Conservation (phyloP, 2,888 invertebrate species). For the Koerneria pararmatus region DNA sequence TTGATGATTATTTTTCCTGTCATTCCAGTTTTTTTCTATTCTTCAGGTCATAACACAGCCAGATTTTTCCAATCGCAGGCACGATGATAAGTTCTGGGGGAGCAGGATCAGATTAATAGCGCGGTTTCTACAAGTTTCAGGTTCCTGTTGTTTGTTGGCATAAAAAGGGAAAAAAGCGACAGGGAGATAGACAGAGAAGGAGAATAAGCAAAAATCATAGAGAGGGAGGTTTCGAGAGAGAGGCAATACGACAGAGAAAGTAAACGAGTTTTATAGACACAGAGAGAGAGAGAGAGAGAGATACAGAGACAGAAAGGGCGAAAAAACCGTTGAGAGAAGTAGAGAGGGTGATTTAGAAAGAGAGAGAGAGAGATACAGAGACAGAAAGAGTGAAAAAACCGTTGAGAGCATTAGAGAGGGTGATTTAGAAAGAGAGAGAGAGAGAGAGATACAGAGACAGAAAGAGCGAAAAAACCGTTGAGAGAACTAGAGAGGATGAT, state of each 20-base stretch:
- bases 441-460: conserved; percentile 10
- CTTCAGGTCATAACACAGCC: too few species aligned
- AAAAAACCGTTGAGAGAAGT: background rate
- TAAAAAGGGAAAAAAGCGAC: too few species aligned
- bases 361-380: background rate
- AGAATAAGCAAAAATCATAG: background rate
- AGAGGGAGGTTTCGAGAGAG: too few species aligned
- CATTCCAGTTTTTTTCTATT: too few species aligned
- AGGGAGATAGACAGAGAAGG: too few species aligned
- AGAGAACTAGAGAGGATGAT: conserved; percentile 14
- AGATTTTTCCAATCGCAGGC: too few species aligned
- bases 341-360: background rate
- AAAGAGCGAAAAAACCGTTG: conserved; percentile 8
- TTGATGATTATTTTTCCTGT: too few species aligned
- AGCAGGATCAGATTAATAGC: too few species aligned
- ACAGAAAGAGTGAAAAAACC: background rate
- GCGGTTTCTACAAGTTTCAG: too few species aligned
- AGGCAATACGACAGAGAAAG: background rate
- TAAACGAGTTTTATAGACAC: too few species aligned
- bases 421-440: conserved; percentile 5
- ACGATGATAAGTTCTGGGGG: too few species aligned
- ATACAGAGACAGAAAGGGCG: background rate
- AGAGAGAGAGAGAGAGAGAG: background rate
- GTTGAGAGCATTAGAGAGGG: conserved; percentile 7
- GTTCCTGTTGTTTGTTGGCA: too few species aligned